phyloP scores from a whole-genome alignment of 1,140 invertebrate genomes.

The Lucilia sericata region DNA sequence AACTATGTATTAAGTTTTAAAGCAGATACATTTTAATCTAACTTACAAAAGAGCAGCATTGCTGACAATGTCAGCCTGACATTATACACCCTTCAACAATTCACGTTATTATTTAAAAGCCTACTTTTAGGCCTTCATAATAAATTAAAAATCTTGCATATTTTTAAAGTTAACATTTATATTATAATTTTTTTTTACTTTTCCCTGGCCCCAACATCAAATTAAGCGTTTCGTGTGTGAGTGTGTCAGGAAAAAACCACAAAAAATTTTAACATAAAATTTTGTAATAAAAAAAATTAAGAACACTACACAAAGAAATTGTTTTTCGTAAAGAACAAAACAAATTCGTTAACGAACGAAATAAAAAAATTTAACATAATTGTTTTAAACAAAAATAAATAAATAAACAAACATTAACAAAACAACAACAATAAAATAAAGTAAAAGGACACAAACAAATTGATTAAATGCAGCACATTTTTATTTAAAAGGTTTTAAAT shows the following conservation, averaged over 20 bases:
- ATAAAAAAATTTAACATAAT: too few relatives aligned
- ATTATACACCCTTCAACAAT: too few relatives aligned
- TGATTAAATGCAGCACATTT: neutral
- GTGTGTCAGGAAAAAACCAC: neutral
- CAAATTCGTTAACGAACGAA: neutral
- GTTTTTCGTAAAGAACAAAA: conserved; percentile 24
- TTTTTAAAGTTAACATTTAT: too few relatives aligned
- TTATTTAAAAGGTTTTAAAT: neutral
- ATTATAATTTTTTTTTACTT: neutral
- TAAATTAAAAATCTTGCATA: too few relatives aligned
- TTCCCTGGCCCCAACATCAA: neutral
- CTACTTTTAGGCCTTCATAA: too few relatives aligned
- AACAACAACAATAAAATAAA: conserved; percentile 15
- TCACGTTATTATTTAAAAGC: too few relatives aligned
- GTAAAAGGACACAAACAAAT: conserved; percentile 31
- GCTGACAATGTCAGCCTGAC: too few relatives aligned
- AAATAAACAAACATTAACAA: conserved; percentile 13
- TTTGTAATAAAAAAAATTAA: neutral
- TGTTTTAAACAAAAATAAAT: neutral
- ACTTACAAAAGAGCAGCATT: too few relatives aligned
- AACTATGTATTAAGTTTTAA: too few relatives aligned
- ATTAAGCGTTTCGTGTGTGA: conserved; percentile 19
- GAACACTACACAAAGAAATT: conserved; percentile 39
- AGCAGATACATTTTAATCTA: too few relatives aligned
- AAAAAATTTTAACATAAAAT: conserved; percentile 5